Evolutionary conservation across 2,113 vertebrate species (phyloP), one percentile per base, ranked within the genome.

Genomic region (Pagrus major): DNA sequence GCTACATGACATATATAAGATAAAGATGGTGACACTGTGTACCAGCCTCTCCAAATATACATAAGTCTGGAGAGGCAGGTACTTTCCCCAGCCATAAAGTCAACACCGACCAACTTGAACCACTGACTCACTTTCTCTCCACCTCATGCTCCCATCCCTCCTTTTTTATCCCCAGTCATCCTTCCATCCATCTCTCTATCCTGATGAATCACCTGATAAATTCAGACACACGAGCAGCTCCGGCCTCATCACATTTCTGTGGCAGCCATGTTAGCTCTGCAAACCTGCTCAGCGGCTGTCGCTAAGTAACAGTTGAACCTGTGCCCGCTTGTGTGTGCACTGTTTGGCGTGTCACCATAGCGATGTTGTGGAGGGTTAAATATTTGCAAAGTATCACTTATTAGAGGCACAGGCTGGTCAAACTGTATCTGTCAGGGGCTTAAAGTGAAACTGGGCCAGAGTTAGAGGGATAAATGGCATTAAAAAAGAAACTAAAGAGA

Each of bases 321-420:
- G 63, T 27, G 72, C 73, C 67, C 0, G 65, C 68, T 81, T 66
- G 56, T 81, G 82, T 63, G 61, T 67, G 84, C 75, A 81, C 60
- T 90, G 91, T 92, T 92, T 91, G 85, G 85, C 74, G 72, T 20
- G 80, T 92, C 89, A 78, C 91, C 88, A 89, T 90, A 83, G 90
- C 75, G 20, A 84, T 84, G 85, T 70, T 71, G 46, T 42, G 74
- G 42, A 59, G 78, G 72, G 86, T 92, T 88, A 92, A 92, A 92
- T 91, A 91, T 92, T 92, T 90, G 88, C 88, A 68, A 82, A 80
- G 75, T 78, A 76, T 84, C 84, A 78, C 76, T 80, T 90, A 80
- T 88, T 85, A 73, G 69, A 85, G 39, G 59, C 49, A 23, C 46
- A 56, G 71, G n/a, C 47, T 52, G 72, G 70, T 35, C 58, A 81